These are phyloP conservation scores for Heteromormyrus szaboi DNA, from an alignment of 2,797 vertebrate genomes.

Conservation along the genomic window DNA sequence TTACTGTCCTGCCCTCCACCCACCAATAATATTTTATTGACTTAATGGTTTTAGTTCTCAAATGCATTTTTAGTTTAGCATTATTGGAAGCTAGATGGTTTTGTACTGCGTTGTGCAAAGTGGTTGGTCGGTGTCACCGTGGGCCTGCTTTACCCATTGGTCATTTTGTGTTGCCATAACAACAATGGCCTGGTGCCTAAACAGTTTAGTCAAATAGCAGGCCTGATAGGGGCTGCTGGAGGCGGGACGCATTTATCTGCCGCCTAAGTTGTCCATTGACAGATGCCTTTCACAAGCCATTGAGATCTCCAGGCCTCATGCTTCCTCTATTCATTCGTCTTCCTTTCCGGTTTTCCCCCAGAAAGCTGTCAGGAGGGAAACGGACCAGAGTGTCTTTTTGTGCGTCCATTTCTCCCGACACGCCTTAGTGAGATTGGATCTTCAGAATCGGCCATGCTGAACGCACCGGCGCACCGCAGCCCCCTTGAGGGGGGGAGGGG, in stretches of 20 bases:
- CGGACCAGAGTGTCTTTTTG: slow-evolving; percentile 24
- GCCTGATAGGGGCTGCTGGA: neutral
- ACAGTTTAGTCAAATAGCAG: slow-evolving; percentile 12
- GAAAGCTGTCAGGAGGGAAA: slow-evolving; percentile 36
- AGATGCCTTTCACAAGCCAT: slow-evolving; percentile 34
- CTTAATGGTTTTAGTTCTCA: neutral
- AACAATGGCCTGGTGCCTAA: neutral
- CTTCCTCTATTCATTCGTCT: slow-evolving; percentile 41
- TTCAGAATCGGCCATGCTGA: slow-evolving; percentile 31
- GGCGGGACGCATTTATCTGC: slow-evolving; percentile 8
- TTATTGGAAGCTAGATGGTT: neutral
- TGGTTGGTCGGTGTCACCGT: neutral
- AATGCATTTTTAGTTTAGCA: neutral
- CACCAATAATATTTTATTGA: neutral
- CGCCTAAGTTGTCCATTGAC: slow-evolving; percentile 20
- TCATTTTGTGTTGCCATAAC: neutral
- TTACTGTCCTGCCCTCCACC: slow-evolving; percentile 1
- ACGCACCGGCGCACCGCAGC: slow-evolving; percentile 15
- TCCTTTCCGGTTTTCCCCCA: slow-evolving; percentile 24
- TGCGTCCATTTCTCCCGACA: slow-evolving; percentile 32
- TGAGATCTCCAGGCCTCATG: slow-evolving; percentile 24
- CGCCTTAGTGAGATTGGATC: slow-evolving; percentile 39
- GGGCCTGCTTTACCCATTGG: neutral
- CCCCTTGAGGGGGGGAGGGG: neutral
- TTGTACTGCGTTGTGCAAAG: neutral